Conservation (phyloP, 2,113 vertebrate genomes). For the Chaetura pelagica region DNA sequence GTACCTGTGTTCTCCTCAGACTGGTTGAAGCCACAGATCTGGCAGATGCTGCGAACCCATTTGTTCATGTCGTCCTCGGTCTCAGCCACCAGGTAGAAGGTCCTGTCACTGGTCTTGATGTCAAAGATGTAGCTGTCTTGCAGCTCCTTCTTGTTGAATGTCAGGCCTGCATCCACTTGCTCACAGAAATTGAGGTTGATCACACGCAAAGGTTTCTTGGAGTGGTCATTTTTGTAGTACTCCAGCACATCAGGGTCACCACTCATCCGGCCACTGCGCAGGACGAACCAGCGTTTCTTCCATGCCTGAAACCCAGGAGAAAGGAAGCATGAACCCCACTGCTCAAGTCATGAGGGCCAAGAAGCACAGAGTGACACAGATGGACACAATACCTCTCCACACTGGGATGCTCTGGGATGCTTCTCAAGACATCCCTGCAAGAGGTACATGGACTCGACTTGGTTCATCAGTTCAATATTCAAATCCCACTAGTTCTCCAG, state of each 20-base stretch:
- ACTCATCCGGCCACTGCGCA: slow-evolving; percentile 97
- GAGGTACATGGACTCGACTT: background rate
- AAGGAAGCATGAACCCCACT: background rate
- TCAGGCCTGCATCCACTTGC: slow-evolving; percentile 95
- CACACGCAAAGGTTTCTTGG: slow-evolving; percentile 93
- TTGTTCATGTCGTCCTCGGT: slow-evolving; percentile 99
- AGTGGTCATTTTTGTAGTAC: slow-evolving; percentile 98
- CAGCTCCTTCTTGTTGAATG: slow-evolving; percentile 98
- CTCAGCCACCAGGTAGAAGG: slow-evolving; percentile 97
- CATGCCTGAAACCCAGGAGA: slow-evolving; percentile 84
- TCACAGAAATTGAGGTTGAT: slow-evolving; percentile 98
- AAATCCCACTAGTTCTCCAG: background rate
- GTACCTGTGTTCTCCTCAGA: slow-evolving; percentile 92
- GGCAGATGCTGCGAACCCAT: slow-evolving; percentile 98
- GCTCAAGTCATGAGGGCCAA: fast-evolving
- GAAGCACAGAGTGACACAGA: background rate
- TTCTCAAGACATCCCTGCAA: background rate
- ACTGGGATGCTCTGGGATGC: background rate
- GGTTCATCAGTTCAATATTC: background rate
- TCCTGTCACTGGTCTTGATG: slow-evolving; percentile 96
- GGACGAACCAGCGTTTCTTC: slow-evolving; percentile 98
- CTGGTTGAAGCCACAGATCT: slow-evolving; percentile 98
- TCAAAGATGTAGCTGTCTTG: slow-evolving; percentile 98
- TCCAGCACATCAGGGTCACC: slow-evolving; percentile 97
- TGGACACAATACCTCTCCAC: fast-evolving